Base-by-base conservation (phyloP, 1,140 invertebrate species). In the Chymomyza costata region DNA sequence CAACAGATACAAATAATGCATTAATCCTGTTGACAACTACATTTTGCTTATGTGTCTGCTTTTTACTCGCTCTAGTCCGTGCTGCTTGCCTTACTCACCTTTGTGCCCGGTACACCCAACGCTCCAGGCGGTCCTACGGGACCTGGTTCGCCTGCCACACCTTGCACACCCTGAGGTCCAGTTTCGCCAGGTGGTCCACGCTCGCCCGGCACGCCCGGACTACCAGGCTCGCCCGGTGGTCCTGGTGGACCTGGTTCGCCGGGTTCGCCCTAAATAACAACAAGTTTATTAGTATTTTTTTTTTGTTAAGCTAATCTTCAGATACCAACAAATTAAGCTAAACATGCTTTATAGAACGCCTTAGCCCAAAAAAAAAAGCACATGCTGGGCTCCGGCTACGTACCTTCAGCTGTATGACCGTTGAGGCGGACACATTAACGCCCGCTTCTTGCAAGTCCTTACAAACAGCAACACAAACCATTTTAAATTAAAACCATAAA, bases 401-500 rank as follows among this genome's bases (percentile, higher is more conserved):
- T 91, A 95, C 94, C 93, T 95, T 95, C 64, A 96, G 89, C 86
- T 93, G 92, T 84, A 95, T 93, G 89, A 96, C 91, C 88, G 91
- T 93, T 86, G 94, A 90, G 86, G 93, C 91, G 82, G 93, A 93
- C 87, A 95, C 92, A 91, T 95, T 94, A 91, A 93, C 92, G 65
- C 93, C 93, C 86, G 90, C 91, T 87, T 93, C 93, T 90, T 94
- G 93, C 86, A 95, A 92, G 86, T 92, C 93, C 94, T 95, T 91
- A 86, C 69, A 81, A 34, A 82, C 61, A 52, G 43, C 54, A 44
- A 62, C 35, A 69, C 28, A 53, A 53, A 61, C 39, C 37, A 28
- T 51, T 63, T 45, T 48, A 21, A 48, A 54, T 51, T 45, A 47
- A 65, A 62, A 31, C 18, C n/a, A 68, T 40, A 41, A 66, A 43